Percentiles rank a stretch among this genome's conserved stretches.
Conservation (phyloP, 2,888 invertebrate species). For the Mesoligia furuncula region DNA sequence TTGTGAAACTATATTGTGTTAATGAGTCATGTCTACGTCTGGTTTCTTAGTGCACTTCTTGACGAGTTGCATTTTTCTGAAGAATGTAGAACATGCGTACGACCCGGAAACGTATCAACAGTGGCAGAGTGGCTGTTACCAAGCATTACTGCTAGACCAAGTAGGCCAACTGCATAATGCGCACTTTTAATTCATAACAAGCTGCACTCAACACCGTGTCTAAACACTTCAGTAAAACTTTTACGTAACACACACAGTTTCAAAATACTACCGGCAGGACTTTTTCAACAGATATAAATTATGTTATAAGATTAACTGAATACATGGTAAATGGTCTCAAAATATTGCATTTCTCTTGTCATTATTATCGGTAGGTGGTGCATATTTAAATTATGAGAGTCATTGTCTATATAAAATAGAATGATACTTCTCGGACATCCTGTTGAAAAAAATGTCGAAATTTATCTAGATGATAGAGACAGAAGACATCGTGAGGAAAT, state of each 20-base stretch:
- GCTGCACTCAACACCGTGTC: slow-evolving; percentile 53
- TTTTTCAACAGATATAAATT: slow-evolving; percentile 44
- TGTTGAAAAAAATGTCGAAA: slow-evolving; percentile 18
- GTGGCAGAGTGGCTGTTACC: slow-evolving; percentile 36
- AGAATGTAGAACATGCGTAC: slow-evolving; percentile 45
- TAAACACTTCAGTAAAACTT: slow-evolving; percentile 55
- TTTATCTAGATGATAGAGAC: background rate
- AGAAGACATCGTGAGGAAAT: background rate
- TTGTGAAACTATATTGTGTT: slow-evolving; percentile 23
- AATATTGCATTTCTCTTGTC: slow-evolving; percentile 44
- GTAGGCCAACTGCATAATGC: slow-evolving; percentile 64
- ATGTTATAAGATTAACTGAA: slow-evolving; percentile 47
- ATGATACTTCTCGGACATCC: background rate
- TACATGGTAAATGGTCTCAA: slow-evolving; percentile 47
- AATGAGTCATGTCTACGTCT: slow-evolving; percentile 2
- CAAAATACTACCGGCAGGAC: slow-evolving; percentile 59
- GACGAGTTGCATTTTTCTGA: slow-evolving; percentile 36
- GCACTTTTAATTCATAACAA: slow-evolving; percentile 66
- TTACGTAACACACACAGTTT: slow-evolving; percentile 58
- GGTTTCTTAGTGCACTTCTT: slow-evolving; percentile 24
- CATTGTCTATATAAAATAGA: slow-evolving; percentile 25
- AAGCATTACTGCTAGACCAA: slow-evolving; percentile 46
- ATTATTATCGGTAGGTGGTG: slow-evolving; percentile 42
- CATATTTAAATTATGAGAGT: slow-evolving; percentile 18
- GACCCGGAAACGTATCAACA: slow-evolving; percentile 55